phyloP scores from a whole-genome alignment of 2,113 vertebrate species.

The Microcebus jonahi region DNA sequence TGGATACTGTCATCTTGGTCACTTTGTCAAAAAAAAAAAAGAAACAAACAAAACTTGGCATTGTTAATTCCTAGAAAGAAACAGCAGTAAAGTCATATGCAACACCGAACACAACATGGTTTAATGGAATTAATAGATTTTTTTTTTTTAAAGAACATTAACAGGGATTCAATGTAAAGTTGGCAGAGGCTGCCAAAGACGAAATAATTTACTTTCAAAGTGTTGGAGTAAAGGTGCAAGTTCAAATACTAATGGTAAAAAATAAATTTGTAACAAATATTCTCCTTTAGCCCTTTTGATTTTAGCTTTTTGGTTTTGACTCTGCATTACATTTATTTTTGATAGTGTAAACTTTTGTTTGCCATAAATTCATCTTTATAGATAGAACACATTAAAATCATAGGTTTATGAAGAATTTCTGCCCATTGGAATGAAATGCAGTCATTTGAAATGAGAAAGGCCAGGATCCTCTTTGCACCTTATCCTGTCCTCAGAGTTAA shows the following conservation, averaged over 20 bases:
- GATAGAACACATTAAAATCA: slow-evolving; percentile 65
- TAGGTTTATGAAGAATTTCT: slow-evolving; percentile 61
- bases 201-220: slow-evolving; percentile 83
- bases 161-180: slow-evolving; percentile 80
- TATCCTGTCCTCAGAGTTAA: slow-evolving; percentile 79
- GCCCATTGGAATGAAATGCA: slow-evolving; percentile 70
- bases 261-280: slow-evolving; percentile 84
- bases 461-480: slow-evolving; percentile 51
- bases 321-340: slow-evolving; percentile 49
- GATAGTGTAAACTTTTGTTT: slow-evolving; percentile 64
- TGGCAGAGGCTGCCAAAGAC: slow-evolving; percentile 80
- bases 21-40: slow-evolving; percentile 78
- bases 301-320: slow-evolving; percentile 80
- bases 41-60: slow-evolving; percentile 75
- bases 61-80: slow-evolving; percentile 82
- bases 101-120: slow-evolving; percentile 80
- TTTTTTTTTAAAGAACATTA: slow-evolving; percentile 78
- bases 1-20: slow-evolving; percentile 79
- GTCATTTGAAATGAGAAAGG: slow-evolving; percentile 73
- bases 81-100: slow-evolving; percentile 75
- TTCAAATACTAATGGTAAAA: slow-evolving; percentile 83
- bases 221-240: slow-evolving; percentile 84
- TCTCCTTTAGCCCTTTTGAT: slow-evolving; percentile 81
- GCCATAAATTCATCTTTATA: slow-evolving; percentile 54
- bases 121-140: slow-evolving; percentile 81